Evolutionary conservation across 1,140 invertebrate species (phyloP).

Genomic region (Frieseomelitta varia): DNA sequence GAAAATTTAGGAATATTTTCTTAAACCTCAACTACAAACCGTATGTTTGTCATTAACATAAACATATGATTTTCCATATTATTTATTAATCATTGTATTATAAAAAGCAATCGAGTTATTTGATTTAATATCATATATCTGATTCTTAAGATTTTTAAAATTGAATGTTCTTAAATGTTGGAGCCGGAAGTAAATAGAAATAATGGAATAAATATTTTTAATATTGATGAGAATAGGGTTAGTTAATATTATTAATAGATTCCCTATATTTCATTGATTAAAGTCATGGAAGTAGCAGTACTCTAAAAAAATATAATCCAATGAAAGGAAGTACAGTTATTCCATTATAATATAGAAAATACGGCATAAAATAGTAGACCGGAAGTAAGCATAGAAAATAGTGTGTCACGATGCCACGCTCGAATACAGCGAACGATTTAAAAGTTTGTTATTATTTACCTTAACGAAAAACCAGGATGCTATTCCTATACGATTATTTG

Average conservation of each 20-base stretch:
- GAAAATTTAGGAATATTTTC: background rate
- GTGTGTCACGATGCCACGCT: constrained; percentile 8
- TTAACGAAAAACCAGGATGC: background rate
- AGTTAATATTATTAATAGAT: background rate
- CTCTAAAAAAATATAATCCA: too few species aligned
- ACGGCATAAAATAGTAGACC: background rate
- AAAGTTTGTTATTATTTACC: constrained; percentile 44
- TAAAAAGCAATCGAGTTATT: background rate
- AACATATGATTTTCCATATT: background rate
- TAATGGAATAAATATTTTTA: background rate
- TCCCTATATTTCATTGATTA: background rate
- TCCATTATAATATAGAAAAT: background rate
- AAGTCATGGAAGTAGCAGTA: background rate
- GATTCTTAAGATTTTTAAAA: background rate
- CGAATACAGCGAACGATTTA: background rate
- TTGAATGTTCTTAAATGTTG: background rate
- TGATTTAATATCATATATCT: background rate
- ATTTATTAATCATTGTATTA: background rate
- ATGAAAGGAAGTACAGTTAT: background rate
- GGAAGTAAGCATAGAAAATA: background rate
- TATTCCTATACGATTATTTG: background rate
- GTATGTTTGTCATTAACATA: background rate
- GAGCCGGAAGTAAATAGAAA: background rate
- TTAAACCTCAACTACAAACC: background rate
- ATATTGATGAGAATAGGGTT: too few species aligned